Evolutionary conservation across 1,140 invertebrate genomes (phyloP), one percentile per base, ranked within the genome.

Genomic region (Wiebesia pumilae): DNA sequence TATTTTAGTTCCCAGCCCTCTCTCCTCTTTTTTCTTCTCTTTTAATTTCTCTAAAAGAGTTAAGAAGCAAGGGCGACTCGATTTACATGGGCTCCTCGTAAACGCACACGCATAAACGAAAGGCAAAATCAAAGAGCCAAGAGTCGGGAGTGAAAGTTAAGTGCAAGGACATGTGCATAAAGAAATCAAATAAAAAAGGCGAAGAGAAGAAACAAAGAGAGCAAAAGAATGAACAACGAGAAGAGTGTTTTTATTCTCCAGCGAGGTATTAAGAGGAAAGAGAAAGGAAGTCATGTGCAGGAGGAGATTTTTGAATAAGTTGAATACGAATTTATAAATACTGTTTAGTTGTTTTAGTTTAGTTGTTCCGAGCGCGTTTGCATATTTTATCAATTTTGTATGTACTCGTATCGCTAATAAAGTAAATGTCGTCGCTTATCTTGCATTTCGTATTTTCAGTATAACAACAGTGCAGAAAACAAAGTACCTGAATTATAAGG

Each of bases 221-320:
- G 88, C 88, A 89, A 89, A 85, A 75, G 81, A 88, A 58, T 83
- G 79, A 81, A 83, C 62, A 84, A 75, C 78, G 69, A 89, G 77
- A 80, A 86, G 81, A 89, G 67, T 71, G n/a, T 81, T 67, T 88
- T 86, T 35, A 40, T 78, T 87, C 35, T 88, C 82, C 82, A 87
- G 83, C n/a, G 82, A 80, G 85, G 78, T 73, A 87, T 85, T 87
- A 86, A 58, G 47, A 79, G 81, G 75, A 85, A 81, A 81, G 84
- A 81, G 78, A 81, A 81, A 81, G 71, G 40, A 85, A 71, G 43
- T 38, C 40, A 65, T 51, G 75, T 47, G 83, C 54, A 38, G 77
- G 77, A 80, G 62, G 65, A 33, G 77, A 79, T 58, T 79, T 79
- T 51, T 79, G 47, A 79, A 58, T 79, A 79, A 35, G 47, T 38